Percentiles rank a stretch among this genome's conserved stretches.
Conservation (phyloP, 2,113 vertebrate species). For the Camelus dromedarius region DNA sequence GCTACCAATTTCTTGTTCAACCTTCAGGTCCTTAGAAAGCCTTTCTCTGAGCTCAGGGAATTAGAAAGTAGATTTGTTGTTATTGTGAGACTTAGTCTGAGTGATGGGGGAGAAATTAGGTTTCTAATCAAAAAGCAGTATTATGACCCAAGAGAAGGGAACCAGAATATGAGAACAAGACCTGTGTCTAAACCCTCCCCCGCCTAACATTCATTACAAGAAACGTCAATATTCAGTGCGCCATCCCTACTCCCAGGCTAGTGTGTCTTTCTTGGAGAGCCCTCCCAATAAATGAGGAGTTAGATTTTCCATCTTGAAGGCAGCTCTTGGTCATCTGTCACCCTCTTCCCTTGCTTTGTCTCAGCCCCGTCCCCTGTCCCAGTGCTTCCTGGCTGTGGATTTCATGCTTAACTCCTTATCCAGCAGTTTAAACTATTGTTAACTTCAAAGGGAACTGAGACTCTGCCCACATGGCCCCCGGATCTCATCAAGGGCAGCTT, state of each 20-base stretch:
- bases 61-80: slow-evolving; percentile 54
- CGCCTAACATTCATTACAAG: neutral
- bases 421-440: slow-evolving; percentile 36
- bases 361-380: neutral
- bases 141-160: slow-evolving; percentile 57
- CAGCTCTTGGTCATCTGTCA: neutral
- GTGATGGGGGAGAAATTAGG: slow-evolving; percentile 39
- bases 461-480: neutral
- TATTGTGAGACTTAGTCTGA: slow-evolving; percentile 50
- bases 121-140: slow-evolving; percentile 66
- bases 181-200: slow-evolving; percentile 9
- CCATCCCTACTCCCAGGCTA: neutral
- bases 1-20: slow-evolving; percentile 52
- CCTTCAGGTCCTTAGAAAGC: slow-evolving; percentile 20
- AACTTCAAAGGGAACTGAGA: slow-evolving; percentile 63
- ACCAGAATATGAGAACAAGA: neutral
- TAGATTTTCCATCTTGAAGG: slow-evolving; percentile 20
- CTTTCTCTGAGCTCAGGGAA: slow-evolving; percentile 23
- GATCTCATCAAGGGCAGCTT: slow-evolving; percentile 41
- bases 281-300: neutral
- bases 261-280: slow-evolving; percentile 20
- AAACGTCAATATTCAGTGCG: neutral
- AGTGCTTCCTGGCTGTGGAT: neutral
- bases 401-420: neutral
- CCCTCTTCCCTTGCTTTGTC: neutral